Percentiles rank a stretch among this genome's conserved stretches.
These are phyloP conservation scores for Nylanderia fulva DNA, from an alignment of 1,140 invertebrate genomes.

Conservation along the genomic window DNA sequence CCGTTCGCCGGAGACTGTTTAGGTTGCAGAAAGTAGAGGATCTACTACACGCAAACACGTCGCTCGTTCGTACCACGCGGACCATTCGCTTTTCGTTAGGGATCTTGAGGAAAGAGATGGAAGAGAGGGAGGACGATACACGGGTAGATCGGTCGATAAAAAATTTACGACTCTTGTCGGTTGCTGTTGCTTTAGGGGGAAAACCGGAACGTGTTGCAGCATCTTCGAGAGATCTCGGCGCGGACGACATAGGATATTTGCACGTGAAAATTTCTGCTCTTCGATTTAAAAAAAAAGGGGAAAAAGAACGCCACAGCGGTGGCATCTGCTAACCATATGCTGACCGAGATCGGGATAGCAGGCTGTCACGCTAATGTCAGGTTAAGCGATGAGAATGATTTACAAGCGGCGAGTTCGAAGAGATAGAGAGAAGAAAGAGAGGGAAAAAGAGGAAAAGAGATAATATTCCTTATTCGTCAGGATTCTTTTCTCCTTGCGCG, in stretches of 20 bases:
- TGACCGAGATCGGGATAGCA: slow-evolving; percentile 69
- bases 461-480: slow-evolving; percentile 2
- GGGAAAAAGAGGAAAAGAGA: neutral
- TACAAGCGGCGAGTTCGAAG: slow-evolving; percentile 71
- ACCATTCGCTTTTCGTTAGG: slow-evolving; percentile 8
- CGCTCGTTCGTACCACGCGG: neutral
- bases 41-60: slow-evolving; percentile 16
- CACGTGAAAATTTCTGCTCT: slow-evolving; percentile 67
- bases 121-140: neutral
- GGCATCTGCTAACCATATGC: slow-evolving; percentile 77
- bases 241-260: slow-evolving; percentile 33
- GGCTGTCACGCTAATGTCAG: slow-evolving; percentile 77
- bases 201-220: neutral
- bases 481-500: neutral
- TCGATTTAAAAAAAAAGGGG: slow-evolving; percentile 68
- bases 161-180: neutral
- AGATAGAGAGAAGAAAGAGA: slow-evolving; percentile 1
- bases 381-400: slow-evolving; percentile 77
- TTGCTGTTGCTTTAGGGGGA: neutral
- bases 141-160: neutral
- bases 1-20: slow-evolving; percentile 39
- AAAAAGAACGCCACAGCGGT: slow-evolving; percentile 56
- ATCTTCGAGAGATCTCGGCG: neutral
- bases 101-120: neutral
- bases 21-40: slow-evolving; percentile 32